Evolutionary conservation across 1,140 invertebrate species (phyloP), one percentile per base, ranked within the genome.

Genomic region (Solen grandis): DNA sequence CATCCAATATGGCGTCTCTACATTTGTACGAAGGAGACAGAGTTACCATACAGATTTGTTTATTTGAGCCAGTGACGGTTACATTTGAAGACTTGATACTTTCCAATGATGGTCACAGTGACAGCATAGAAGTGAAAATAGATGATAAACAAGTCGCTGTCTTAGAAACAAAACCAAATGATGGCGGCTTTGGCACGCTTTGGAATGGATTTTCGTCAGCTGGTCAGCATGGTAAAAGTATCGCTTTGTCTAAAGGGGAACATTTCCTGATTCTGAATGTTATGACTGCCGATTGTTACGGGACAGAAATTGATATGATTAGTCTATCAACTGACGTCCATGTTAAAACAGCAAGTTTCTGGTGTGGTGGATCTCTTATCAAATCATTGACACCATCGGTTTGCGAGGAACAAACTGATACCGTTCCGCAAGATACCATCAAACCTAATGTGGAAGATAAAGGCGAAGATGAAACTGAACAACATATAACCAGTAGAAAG

Each of bases 101-200:
- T 36, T 76, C 60, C 14, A 76, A 76, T 36, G 73, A 76, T 35
- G 73, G 73, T 10, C 46, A 76, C 2, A 54, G 73, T 52, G 73
- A 76, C 22, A 22, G 0, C 16, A 33, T 76, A n/a, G 41, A 54
- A 5, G 22, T 65, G 14, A 22, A 31, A 0, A 25, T 65, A 4
- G 33, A 73, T 22, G 38, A 55, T 33, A 25, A 25, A 3, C 10
- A 3, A 4, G 3, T 50, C 4, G 41, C 19, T 2, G 22, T 4
- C 2, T 36, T 75, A 10, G 10, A 63, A 33, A 75, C 73, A 2
- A 36, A 63, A 46, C 19, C 19, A 50, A 75, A 35, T 5, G 8
- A 5, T n/a, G 22, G 36, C 19, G 73, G 73, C 1, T 75, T 35
- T 36, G 73, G 73, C 19, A 25, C 50, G 19, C 38, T 46, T 38